Conservation (phyloP, 2,113 vertebrate genomes). For the Sinocyclocheilus anophthalmus region DNA sequence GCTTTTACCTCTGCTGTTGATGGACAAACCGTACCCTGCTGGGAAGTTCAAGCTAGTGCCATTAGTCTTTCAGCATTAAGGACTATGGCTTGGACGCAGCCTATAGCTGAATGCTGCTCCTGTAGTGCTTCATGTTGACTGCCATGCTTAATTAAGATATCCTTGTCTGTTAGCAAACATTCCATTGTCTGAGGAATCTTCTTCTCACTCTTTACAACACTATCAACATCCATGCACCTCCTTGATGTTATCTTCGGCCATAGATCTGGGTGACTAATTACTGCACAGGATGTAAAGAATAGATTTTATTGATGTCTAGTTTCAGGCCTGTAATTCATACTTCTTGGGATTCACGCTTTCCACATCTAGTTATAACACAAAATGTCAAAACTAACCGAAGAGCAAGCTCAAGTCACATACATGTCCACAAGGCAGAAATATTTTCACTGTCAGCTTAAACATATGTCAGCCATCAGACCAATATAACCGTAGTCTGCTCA, state of each 20-base stretch:
- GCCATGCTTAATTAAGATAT: constrained; percentile 61
- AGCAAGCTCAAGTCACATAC: constrained; percentile 37
- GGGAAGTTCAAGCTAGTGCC: constrained; percentile 64
- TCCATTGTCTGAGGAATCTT: constrained; percentile 34
- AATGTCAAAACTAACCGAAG: constrained; percentile 23
- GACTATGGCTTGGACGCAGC: constrained; percentile 35
- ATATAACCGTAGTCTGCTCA: constrained; percentile 51
- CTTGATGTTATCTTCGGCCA: constrained; percentile 10
- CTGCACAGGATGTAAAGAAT: neutral
- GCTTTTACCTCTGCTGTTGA: constrained; percentile 66
- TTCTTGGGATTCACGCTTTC: constrained; percentile 1
- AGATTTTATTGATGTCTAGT: constrained; percentile 11
- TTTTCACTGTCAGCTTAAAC: constrained; percentile 52
- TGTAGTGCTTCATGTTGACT: constrained; percentile 54
- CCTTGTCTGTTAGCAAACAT: constrained; percentile 59
- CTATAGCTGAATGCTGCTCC: constrained; percentile 51
- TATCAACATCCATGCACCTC: neutral
- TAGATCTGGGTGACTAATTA: constrained; percentile 32
- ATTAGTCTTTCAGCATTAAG: constrained; percentile 66
- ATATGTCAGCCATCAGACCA: constrained; percentile 55
- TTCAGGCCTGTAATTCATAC: constrained; percentile 8
- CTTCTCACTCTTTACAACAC: constrained; percentile 24
- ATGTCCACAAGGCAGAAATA: constrained; percentile 52
- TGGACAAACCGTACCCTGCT: constrained; percentile 63
- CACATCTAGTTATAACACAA: neutral